Conservation (phyloP, 2,113 vertebrate species). For the Solea senegalensis region DNA sequence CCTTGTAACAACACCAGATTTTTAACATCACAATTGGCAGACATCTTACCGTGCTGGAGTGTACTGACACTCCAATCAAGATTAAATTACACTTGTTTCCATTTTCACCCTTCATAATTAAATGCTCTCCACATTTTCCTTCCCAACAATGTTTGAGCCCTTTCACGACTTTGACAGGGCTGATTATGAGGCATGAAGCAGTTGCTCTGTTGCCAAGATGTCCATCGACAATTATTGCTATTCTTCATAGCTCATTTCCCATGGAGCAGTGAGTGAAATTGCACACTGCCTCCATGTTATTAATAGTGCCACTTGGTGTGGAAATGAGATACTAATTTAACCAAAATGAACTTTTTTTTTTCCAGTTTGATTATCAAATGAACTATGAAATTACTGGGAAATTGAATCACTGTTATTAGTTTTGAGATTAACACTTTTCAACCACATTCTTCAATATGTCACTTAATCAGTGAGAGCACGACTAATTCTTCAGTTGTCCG, state of each 20-base stretch:
- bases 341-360: conserved; percentile 58
- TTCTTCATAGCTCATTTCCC: conserved; percentile 90
- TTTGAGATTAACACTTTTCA: conserved; percentile 40
- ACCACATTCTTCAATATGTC: conserved; percentile 31
- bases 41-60: conserved; percentile 23
- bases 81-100: conserved; percentile 55
- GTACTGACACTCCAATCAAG: conserved; percentile 54
- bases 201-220: conserved; percentile 90
- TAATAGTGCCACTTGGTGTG: conserved; percentile 75
- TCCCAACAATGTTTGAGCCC: conserved; percentile 57
- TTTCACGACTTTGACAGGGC: conserved; percentile 82
- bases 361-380: conserved; percentile 63
- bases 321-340: conserved; percentile 78
- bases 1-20: conserved; percentile 8
- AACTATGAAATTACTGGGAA: conserved; percentile 50
- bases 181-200: conserved; percentile 90
- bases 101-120: conserved; percentile 55
- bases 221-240: conserved; percentile 89
- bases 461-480: conserved; percentile 38
- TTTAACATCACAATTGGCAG: conserved; percentile 20
- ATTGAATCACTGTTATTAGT: conserved; percentile 41
- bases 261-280: conserved; percentile 70
- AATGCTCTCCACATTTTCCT: conserved; percentile 55
- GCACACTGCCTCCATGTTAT: conserved; percentile 69
- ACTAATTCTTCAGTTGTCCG: conserved; percentile 14